These are phyloP conservation scores for Helogale parvula DNA, from an alignment of 2,113 vertebrate genomes.

Conservation along the genomic window DNA sequence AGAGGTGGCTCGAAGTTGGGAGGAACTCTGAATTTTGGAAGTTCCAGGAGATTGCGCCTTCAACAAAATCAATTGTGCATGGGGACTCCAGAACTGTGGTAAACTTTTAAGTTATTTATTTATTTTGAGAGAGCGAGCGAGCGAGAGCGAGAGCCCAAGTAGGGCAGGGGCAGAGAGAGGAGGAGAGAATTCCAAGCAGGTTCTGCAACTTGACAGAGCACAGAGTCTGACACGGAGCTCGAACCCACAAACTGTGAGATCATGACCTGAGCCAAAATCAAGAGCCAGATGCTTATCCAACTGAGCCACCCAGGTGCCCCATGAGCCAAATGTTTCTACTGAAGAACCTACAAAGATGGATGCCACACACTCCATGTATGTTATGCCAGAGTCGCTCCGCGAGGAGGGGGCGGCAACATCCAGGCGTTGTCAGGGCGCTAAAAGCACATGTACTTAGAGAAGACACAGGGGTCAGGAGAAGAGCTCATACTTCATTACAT, in stretches of 20 bases:
- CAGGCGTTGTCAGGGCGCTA: background rate
- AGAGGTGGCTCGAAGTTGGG: background rate
- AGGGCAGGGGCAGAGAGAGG: too few species aligned
- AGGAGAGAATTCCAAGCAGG: too few species aligned
- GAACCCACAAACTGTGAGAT: too few species aligned
- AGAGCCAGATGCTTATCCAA: too few species aligned
- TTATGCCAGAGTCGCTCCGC: background rate
- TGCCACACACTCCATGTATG: background rate
- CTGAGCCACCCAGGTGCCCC: too few species aligned
- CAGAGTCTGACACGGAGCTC: too few species aligned
- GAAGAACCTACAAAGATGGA: background rate
- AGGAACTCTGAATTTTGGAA: slow-evolving; percentile 3
- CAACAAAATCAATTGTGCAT: background rate
- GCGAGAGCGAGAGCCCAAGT: too few species aligned
- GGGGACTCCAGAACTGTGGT: background rate
- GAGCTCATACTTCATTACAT: background rate
- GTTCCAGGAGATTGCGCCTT: background rate
- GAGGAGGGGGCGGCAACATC: background rate
- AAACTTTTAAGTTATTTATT: background rate
- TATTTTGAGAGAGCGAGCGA: too few species aligned
- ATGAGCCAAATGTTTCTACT: slow-evolving; percentile 24
- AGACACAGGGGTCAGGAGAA: background rate
- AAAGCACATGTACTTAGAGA: background rate
- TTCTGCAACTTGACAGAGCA: too few species aligned
- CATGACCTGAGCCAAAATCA: too few species aligned